Base-by-base conservation (phyloP, 2,888 invertebrate species). In the Dromius quadrimaculatus region DNA sequence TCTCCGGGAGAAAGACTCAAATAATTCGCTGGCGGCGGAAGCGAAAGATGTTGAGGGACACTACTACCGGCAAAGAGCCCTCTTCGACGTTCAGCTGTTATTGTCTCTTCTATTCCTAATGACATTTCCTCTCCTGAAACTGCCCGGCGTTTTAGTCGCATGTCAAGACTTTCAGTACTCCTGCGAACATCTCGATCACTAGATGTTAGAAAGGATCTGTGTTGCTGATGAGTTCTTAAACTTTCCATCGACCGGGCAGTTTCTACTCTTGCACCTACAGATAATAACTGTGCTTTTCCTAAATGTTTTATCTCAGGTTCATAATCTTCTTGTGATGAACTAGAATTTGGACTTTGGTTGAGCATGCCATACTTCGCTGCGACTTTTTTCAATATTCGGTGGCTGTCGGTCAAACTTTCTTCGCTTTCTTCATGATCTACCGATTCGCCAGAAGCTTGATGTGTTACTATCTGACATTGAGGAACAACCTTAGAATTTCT, bases 211-310 rank as follows among this genome's bases (percentile, higher is more conserved):
- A 89, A 89, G 63, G 90, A 89, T 71, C 89, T 88, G 79, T 76
- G 87, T 85, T 73, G 87, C 80, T 77, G 87, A 70, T 85, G 83
- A 63, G 87, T 86, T 77, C 90, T 84, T 75, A 90, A 85, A 76
- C 89, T 89, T 79, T 91, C 91, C 90, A 91, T 91, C 19, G 90
- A 90, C 71, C 88, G 85, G 57, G 89, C 87, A 0, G 87, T 85
- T 78, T 88, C 87, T 4, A 86, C 87, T 72, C 87, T 81, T 15
- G 84, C 82, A 71, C 77, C 73, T 0, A 87, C 86, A 5, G 83
- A 85, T 71, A 88, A 79, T 76, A 85, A 87, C 73, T 87, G 87
- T 73, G 83, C 83, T 32, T 85, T 80, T 36, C 73, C 73, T 63
- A 64, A 77, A 71, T 77, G 78, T 74, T 87, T 87, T 28, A 86